Conservation (phyloP, 2,888 invertebrate genomes). For the Ichneumon xanthorius region DNA sequence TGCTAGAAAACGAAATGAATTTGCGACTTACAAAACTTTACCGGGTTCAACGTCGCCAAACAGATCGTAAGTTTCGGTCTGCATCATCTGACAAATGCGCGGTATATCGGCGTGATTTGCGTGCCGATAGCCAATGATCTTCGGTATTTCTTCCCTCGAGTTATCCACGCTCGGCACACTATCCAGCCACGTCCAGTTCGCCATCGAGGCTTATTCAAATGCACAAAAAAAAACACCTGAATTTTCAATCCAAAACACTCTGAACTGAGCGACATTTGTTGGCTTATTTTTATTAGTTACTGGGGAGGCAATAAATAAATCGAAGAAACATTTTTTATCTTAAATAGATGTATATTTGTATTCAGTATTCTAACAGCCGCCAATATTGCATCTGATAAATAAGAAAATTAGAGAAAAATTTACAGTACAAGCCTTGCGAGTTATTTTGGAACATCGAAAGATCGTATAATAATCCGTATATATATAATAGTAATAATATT, state of each 20-base stretch:
- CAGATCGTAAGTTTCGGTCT: constrained; percentile 74
- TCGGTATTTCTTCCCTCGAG: constrained; percentile 30
- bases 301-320: not conserved
- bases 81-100: constrained; percentile 74
- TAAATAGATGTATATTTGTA: constrained; percentile 45
- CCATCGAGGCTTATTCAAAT: constrained; percentile 11
- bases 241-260: not conserved
- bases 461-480: not conserved
- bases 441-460: constrained; percentile 16
- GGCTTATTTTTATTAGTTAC: not conserved
- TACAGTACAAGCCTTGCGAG: constrained; percentile 14
- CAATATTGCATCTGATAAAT: constrained; percentile 33
- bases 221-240: not conserved
- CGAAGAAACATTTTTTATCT: not conserved
- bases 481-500: not conserved
- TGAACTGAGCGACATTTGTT: not conserved
- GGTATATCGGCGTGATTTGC: constrained; percentile 76
- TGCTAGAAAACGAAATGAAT: not conserved
- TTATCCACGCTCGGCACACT: not conserved
- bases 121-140: constrained; percentile 61
- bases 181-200: not conserved
- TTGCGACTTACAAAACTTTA: constrained; percentile 55
- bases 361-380: constrained; percentile 33
- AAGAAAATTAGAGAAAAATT: constrained; percentile 14
- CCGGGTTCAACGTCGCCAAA: constrained; percentile 80